Conservation (phyloP, 2,113 vertebrate species). For the Urocynchramus pylzowi region DNA sequence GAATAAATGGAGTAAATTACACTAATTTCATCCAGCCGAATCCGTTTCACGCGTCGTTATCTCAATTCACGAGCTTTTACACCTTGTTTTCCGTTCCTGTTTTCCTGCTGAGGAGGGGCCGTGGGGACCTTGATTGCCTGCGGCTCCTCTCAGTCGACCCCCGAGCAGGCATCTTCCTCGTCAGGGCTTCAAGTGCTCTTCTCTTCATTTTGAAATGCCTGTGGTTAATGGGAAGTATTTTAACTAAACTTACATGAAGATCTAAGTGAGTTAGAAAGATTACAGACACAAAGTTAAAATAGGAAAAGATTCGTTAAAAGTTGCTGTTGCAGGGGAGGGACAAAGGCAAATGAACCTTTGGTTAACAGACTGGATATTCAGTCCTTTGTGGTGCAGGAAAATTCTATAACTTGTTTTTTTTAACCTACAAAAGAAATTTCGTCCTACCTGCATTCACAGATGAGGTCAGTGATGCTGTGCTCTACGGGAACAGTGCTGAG, state of each 20-base stretch:
- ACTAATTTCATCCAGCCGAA: not conserved
- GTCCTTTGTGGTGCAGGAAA: not conserved
- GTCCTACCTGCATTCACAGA: not conserved
- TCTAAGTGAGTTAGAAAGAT: not conserved
- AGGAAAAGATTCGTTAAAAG: not conserved
- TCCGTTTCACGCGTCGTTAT: not conserved
- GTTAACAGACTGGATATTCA: not conserved
- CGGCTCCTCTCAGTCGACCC: not conserved
- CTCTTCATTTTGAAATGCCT: not conserved
- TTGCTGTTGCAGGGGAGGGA: not conserved
- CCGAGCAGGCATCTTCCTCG: not conserved
- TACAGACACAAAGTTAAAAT: not conserved
- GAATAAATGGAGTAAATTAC: not conserved
- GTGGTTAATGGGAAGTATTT: not conserved
- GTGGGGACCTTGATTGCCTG: not conserved
- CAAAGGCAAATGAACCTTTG: not conserved
- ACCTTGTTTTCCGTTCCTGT: not conserved
- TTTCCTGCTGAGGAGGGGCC: not conserved
- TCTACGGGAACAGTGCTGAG: not conserved
- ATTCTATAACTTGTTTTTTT: not conserved
- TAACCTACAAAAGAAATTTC: not conserved
- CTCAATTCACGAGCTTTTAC: not conserved
- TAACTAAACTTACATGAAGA: not conserved
- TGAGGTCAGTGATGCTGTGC: not conserved
- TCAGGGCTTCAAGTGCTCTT: not conserved